These are phyloP conservation scores for Musca vetustissima DNA, from an alignment of 1,140 invertebrate species.

Conservation along the genomic window DNA sequence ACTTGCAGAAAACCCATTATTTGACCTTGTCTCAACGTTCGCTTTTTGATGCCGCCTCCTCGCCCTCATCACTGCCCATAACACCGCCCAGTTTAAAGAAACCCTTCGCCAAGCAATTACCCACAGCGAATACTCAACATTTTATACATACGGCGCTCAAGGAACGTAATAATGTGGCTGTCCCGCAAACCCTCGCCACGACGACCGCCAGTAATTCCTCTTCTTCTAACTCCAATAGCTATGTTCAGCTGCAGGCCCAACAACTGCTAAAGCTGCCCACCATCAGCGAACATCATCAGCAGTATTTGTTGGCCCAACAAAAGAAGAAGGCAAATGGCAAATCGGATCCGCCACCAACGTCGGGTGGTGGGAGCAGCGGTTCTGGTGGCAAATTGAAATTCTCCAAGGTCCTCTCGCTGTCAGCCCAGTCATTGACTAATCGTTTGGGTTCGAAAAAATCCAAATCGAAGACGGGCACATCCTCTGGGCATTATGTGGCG, in stretches of 20 bases:
- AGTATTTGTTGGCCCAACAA: constrained; percentile 22
- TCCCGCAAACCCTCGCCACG: constrained; percentile 9
- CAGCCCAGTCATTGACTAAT: constrained; percentile 43
- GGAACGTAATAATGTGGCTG: not conserved
- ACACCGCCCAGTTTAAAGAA: constrained; percentile 30
- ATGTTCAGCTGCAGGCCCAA: constrained; percentile 37
- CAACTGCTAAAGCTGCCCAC: constrained; percentile 48
- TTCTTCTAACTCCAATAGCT: not conserved
- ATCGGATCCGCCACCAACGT: not conserved
- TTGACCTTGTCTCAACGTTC: constrained; percentile 47
- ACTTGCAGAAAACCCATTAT: constrained; percentile 23
- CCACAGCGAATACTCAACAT: constrained; percentile 21
- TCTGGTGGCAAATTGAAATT: constrained; percentile 37
- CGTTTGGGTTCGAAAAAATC: constrained; percentile 25
- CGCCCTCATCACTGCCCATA: not conserved
- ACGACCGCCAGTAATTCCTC: constrained; percentile 3
- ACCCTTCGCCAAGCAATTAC: not conserved
- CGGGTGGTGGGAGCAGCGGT: constrained; percentile 19
- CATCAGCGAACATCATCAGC: constrained; percentile 46
- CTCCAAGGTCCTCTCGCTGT: constrained; percentile 46
- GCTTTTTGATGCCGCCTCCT: constrained; percentile 35
- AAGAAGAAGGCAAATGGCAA: not conserved
- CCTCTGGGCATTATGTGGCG: constrained; percentile 43
- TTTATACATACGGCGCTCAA: constrained; percentile 10
- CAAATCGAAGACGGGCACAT: constrained; percentile 32